Conservation (phyloP, 1,140 invertebrate genomes). For the Ylistrum balloti region DNA sequence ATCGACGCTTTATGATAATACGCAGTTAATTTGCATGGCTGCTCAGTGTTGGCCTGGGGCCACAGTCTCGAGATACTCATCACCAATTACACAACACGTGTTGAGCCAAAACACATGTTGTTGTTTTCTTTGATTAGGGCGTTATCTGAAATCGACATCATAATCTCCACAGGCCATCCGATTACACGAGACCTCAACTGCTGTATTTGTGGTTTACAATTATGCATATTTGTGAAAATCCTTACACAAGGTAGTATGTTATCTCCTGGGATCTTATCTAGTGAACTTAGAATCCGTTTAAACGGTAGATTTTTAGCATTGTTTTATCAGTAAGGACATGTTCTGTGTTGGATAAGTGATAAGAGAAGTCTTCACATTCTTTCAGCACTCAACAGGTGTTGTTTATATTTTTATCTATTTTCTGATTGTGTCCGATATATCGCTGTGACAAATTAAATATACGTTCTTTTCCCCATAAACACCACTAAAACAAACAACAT, state of each 20-base stretch:
- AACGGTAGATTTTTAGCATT: not conserved
- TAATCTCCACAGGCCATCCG: not conserved
- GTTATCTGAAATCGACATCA: not conserved
- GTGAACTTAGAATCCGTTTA: not conserved
- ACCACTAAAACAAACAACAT: too few relatives aligned
- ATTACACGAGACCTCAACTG: not conserved
- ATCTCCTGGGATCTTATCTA: not conserved
- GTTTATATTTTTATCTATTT: not conserved
- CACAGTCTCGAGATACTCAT: not conserved
- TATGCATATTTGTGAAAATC: not conserved
- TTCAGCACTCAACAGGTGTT: not conserved
- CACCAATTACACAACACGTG: slow-evolving; percentile 32
- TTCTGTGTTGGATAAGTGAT: not conserved
- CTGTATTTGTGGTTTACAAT: not conserved
- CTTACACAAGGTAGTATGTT: not conserved
- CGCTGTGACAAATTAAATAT: not conserved
- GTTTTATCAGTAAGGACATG: not conserved
- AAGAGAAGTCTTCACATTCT: too few relatives aligned
- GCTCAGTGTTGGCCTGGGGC: not conserved
- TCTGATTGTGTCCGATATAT: not conserved
- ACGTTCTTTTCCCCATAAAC: too few relatives aligned
- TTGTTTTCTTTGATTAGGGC: slow-evolving; percentile 4
- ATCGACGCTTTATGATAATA: not conserved
- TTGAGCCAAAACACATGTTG: slow-evolving; percentile 19
- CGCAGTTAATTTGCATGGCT: not conserved